Percentiles rank a stretch among this genome's conserved stretches.
Conservation (phyloP, 2,113 vertebrate species). For the Edolisoma coerulescens region DNA sequence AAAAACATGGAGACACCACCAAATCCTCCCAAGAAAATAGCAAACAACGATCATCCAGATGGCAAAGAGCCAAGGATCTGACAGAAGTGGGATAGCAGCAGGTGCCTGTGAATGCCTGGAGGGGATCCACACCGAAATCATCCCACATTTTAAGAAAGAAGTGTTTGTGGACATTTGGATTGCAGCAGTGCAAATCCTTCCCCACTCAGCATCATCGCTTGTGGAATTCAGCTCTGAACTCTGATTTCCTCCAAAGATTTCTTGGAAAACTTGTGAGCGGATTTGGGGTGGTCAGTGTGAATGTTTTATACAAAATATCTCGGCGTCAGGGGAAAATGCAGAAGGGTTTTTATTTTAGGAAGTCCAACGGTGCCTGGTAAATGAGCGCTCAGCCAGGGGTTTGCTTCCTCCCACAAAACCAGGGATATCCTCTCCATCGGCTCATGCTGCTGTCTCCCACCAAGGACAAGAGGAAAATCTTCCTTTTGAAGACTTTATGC, state of each 20-base stretch:
- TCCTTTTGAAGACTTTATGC: neutral
- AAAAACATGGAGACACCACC: neutral
- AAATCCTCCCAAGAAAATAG: neutral
- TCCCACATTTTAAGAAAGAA: neutral
- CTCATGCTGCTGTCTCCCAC: neutral
- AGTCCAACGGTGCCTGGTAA: neutral
- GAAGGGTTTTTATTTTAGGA: neutral
- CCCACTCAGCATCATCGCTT: neutral
- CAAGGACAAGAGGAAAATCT: neutral
- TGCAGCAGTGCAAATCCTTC: neutral
- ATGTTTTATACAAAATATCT: neutral
- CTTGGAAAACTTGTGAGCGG: neutral
- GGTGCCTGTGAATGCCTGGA: neutral
- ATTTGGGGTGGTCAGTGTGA: neutral
- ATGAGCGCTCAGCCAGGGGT: accelerated
- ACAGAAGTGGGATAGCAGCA: neutral
- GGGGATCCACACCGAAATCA: neutral
- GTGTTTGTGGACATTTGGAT: neutral
- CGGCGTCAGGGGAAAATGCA: neutral
- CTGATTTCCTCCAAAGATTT: neutral
- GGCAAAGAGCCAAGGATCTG: neutral
- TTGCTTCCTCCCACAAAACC: neutral
- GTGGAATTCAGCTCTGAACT: neutral
- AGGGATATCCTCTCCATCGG: neutral
- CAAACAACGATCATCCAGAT: neutral